Base-by-base conservation (phyloP, 92 coral and sea anemone species). In the Epizoanthus stellaris region DNA sequence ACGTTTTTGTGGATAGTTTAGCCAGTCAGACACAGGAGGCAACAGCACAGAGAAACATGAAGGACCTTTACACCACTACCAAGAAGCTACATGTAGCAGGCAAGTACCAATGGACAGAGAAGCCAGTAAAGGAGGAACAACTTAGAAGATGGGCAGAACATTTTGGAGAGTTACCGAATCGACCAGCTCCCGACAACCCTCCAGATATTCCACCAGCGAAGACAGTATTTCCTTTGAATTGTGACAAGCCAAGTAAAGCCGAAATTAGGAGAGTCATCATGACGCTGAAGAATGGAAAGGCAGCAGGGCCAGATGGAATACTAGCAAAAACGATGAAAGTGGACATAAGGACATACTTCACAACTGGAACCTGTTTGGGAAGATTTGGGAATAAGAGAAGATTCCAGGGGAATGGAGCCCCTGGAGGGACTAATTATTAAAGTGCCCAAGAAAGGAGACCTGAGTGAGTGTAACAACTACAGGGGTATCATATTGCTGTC, bases 391-490 rank as follows among this genome's bases (percentile, higher is more conserved):
- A 77, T 36, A 77, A 77, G 17, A 38, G 3, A 38, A 19, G 49
- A 70, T 39, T 70, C 75, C 25, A 70, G 23, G 1, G 20, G 19
- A 70, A 5, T 10, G 52, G 39, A 0, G 56, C 25, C 25, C 25
- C 25, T 23, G 75, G n/a, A n/a, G 23, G 75, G 5, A 10, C 2
- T 70, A 38, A 39, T 70, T 45, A 16, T 36, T 19, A 36, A 36
- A 13, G 8, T 10, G 49, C 4, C 11, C 5, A 6, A 53, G 82
- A 77, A 77, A 77, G 61, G 60, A 47, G 63, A 73, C 63, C 59
- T 73, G 52, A 39, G 59, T 0, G 80, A 73, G 34, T 73, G 80
- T 60, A 73, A 17, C 80, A 73, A 47, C 54, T 73, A 73, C 59
- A 11, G 11, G 25, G 80, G 80, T 56, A 73, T 47, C 60, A 13